These are phyloP conservation scores for Drosophila sechellia DNA, from an alignment of 1,140 invertebrate genomes.

Conservation along the genomic window DNA sequence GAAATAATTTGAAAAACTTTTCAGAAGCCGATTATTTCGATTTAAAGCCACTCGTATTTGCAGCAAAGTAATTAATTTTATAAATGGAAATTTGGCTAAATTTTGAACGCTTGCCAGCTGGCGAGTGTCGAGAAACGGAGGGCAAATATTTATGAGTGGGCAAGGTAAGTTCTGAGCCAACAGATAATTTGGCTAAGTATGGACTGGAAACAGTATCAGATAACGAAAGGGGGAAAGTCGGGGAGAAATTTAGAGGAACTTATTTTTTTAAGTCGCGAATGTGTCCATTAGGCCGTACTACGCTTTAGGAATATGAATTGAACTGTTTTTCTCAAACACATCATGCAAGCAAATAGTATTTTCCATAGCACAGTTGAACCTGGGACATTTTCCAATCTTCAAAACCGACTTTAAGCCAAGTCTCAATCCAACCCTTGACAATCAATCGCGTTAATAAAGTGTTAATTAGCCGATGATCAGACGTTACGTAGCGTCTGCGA, in stretches of 20 bases:
- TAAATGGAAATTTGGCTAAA: conserved; percentile 48
- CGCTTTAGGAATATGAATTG: neutral
- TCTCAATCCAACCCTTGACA: conserved; percentile 17
- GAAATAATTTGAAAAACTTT: conserved; percentile 36
- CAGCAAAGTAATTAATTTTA: conserved; percentile 60
- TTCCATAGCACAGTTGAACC: neutral
- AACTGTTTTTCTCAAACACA: neutral
- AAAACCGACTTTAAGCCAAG: neutral
- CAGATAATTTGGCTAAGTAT: conserved; percentile 20
- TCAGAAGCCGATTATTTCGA: conserved; percentile 7
- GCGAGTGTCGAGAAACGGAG: conserved; percentile 12
- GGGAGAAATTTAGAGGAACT: neutral
- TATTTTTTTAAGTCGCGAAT: conserved; percentile 8
- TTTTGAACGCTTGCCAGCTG: conserved; percentile 66
- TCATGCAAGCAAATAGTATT: conserved; percentile 16
- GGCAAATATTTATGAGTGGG: conserved; percentile 47
- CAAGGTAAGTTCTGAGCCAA: conserved; percentile 66
- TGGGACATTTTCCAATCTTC: conserved; percentile 7
- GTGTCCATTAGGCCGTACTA: neutral
- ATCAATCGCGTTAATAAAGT: conserved; percentile 56
- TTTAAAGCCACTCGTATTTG: conserved; percentile 9
- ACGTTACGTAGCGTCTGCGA: conserved; percentile 62
- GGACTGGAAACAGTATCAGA: conserved; percentile 11
- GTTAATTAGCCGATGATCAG: conserved; percentile 64
- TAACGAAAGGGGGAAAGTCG: conserved; percentile 2